A percentile compares a stretch with the other conserved stretches of the same genome.
These are phyloP conservation scores for Trissoscelio sp. DNA, from an alignment of 2,888 invertebrate species.

Conservation along the genomic window DNA sequence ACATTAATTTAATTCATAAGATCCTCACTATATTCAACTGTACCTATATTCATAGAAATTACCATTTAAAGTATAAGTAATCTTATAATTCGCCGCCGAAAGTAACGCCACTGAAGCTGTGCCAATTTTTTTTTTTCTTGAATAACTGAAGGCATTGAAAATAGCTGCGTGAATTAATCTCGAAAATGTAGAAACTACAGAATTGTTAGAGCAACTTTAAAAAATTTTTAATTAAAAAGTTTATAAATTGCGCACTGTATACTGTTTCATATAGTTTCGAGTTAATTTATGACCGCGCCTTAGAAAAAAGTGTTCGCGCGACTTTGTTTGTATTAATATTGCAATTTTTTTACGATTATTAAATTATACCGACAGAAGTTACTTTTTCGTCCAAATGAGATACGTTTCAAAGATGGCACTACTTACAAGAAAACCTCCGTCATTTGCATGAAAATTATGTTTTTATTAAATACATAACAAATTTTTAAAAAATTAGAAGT, in stretches of 20 bases:
- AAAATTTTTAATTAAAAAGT: conserved; percentile 41
- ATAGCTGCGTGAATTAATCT: conserved; percentile 22
- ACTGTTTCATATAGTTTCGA: conserved; percentile 9
- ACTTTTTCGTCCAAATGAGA: too few relatives aligned
- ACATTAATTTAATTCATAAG: not conserved
- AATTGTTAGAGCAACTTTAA: conserved; percentile 5
- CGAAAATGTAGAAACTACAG: conserved; percentile 34
- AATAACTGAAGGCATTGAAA: conserved; percentile 4
- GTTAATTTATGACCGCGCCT: conserved; percentile 1
- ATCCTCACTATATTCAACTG: not conserved
- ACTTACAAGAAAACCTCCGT: too few relatives aligned
- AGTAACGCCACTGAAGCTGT: conserved; percentile 7
- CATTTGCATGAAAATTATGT: too few relatives aligned
- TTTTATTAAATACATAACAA: too few relatives aligned
- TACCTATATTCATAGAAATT: too few relatives aligned
- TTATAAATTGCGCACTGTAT: conserved; percentile 18
- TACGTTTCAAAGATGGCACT: too few relatives aligned
- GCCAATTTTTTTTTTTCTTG: conserved; percentile 42
- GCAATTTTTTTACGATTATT: conserved; percentile 15
- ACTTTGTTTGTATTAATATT: conserved; percentile 14
- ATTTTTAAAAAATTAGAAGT: too few relatives aligned
- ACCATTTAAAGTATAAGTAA: not conserved
- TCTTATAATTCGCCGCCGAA: conserved; percentile 18
- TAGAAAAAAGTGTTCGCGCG: not conserved
- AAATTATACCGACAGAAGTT: too few relatives aligned